Evolutionary conservation across 2,113 vertebrate genomes (phyloP).

Genomic region (Salminus brasiliensis): DNA sequence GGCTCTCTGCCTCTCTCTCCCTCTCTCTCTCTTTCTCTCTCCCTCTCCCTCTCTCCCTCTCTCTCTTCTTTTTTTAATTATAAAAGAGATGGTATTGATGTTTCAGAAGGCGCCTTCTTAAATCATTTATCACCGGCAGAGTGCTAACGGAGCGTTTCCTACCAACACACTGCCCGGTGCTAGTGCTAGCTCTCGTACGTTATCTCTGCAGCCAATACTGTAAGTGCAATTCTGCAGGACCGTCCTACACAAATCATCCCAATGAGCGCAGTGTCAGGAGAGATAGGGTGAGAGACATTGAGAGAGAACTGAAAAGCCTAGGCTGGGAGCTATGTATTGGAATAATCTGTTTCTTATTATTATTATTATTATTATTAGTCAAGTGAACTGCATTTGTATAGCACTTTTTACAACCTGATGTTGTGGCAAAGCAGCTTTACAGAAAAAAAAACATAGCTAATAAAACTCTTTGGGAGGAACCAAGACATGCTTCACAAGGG

Average conservation of each 20-base stretch:
- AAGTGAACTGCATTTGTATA: no score
- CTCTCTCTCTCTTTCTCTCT: background rate
- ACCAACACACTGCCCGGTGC: conserved; percentile 50
- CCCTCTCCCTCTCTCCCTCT: background rate
- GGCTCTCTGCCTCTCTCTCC: conserved; percentile 47
- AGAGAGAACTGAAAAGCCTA: background rate
- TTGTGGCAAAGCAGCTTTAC: no score
- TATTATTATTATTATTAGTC: no score
- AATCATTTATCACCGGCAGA: conserved; percentile 76
- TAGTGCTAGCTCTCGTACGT: conserved; percentile 55
- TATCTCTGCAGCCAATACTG: conserved; percentile 76
- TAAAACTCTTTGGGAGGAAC: no score
- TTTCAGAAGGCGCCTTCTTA: conserved; percentile 71
- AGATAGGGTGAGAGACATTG: conserved; percentile 12
- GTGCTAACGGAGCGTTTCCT: conserved; percentile 77
- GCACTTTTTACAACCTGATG: no score
- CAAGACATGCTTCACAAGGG: no score
- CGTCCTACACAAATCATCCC: conserved; percentile 70
- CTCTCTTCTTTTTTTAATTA: conserved; percentile 76
- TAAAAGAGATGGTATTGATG: conserved; percentile 78
- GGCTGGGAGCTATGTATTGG: background rate
- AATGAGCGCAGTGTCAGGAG: conserved; percentile 64
- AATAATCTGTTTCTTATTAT: no score
- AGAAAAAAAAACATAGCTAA: no score
- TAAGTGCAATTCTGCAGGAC: conserved; percentile 66